Evolutionary conservation across 2,113 vertebrate species (phyloP).

Genomic region (Chloropsis hardwickii): DNA sequence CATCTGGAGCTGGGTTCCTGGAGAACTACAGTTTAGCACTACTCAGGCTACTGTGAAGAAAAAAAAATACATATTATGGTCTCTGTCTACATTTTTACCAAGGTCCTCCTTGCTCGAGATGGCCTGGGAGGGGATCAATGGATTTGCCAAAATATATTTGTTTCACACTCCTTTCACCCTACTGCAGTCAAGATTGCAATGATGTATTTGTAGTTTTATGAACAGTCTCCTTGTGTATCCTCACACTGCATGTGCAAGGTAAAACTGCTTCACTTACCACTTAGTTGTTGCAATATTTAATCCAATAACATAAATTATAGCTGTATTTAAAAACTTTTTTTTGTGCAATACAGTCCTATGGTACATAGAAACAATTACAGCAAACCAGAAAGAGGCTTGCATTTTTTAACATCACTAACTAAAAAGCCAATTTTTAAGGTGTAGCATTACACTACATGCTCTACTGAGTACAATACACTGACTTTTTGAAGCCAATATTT

Average conservation of each 20-base stretch:
- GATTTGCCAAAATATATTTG: conserved; percentile 77
- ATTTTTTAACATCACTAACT: conserved; percentile 71
- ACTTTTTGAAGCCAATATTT: conserved; percentile 77
- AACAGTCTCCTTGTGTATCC: conserved; percentile 71
- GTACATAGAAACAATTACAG: conserved; percentile 69
- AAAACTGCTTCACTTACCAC: conserved; percentile 73
- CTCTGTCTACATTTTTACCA: conserved; percentile 77
- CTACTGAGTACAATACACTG: conserved; percentile 69
- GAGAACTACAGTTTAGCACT: conserved; percentile 76
- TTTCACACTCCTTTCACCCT: conserved; percentile 70
- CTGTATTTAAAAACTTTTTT: conserved; percentile 76
- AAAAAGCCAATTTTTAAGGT: conserved; percentile 70
- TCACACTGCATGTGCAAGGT: conserved; percentile 80
- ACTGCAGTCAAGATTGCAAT: conserved; percentile 69
- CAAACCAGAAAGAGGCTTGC: conserved; percentile 68
- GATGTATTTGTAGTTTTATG: conserved; percentile 72
- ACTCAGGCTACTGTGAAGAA: conserved; percentile 83
- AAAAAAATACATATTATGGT: conserved; percentile 65
- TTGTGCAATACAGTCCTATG: conserved; percentile 80
- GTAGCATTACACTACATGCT: conserved; percentile 70
- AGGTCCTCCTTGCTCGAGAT: conserved; percentile 64
- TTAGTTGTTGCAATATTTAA: conserved; percentile 76
- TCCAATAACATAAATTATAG: conserved; percentile 76
- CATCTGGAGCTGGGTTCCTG: conserved; percentile 77
- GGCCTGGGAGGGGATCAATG: conserved; percentile 53